A percentile compares a stretch with the other conserved stretches of the same genome.
phyloP scores from a whole-genome alignment of 2,797 vertebrate species.

The Acrossocheilus wenchowensis region DNA sequence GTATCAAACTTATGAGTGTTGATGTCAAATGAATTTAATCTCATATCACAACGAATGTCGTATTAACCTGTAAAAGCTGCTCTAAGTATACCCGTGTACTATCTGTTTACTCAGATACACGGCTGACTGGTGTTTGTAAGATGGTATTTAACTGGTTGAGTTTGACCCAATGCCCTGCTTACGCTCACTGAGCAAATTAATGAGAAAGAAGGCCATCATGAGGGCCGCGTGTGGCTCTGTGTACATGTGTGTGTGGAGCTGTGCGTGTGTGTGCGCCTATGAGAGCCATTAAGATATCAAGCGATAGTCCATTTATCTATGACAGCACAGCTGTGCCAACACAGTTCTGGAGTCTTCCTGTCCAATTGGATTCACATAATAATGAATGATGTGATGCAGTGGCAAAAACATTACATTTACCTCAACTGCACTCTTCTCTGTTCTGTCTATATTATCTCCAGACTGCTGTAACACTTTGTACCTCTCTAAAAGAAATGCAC shows the following conservation, averaged over 20 bases:
- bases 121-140: slow-evolving; percentile 19
- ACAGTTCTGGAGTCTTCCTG: slow-evolving; percentile 7
- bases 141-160: slow-evolving; percentile 1
- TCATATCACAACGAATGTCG: not conserved
- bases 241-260: slow-evolving; percentile 1
- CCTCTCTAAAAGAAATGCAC: not conserved
- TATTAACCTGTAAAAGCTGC: slow-evolving; percentile 9
- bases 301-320: slow-evolving; percentile 12
- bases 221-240: not conserved
- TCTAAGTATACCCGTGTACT: not conserved
- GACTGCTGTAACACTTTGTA: not conserved
- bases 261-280: not conserved
- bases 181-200: slow-evolving; percentile 3
- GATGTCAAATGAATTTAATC: not conserved
- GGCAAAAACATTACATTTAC: not conserved
- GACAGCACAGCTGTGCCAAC: slow-evolving; percentile 43
- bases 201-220: slow-evolving; percentile 15
- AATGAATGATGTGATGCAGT: not conserved
- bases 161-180: slow-evolving; percentile 32
- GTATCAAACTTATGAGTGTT: not conserved
- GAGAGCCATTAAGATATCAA: slow-evolving; percentile 20
- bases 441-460: not conserved
- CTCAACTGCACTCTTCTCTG: not conserved
- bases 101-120: not conserved
- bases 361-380: not conserved